Base-by-base conservation (phyloP, 2,113 vertebrate species). In the Melanotaenia duboulayi region DNA sequence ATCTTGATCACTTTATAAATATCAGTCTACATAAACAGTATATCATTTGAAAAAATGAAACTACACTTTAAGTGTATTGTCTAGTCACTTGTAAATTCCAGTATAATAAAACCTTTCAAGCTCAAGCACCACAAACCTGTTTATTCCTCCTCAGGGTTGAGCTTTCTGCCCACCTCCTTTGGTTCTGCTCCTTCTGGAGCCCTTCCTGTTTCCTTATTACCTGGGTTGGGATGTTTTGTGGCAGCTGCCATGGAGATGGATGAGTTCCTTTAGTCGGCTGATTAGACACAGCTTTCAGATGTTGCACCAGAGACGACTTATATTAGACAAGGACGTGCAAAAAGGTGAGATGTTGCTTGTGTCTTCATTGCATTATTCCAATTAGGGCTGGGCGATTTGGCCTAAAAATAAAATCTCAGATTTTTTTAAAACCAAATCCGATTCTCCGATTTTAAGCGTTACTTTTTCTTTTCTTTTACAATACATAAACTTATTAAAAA, bases 241-340 rank as follows among this genome's bases (percentile, higher is more conserved):
- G 75, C 69, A 79, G 85, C 82, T 89, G 71, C 62, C 80, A 80
- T 81, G 90, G 87, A 88, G 85, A 89, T 80, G 80, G 75, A 83
- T 50, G 14, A 74, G 61, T 81, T 87, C 65, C 54, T 76, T 76
- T 84, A 69, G 68, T 74, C 68, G 74, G 56, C 54, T 25, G 66
- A 78, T 88, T 14, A 66, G 64, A 86, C 71, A 79, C 73, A 80
- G 66, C 80, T 64, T 83, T 83, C 88, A 83, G 76, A 90, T 91
- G 85, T 77, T 80, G 81, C 83, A 72, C 81, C 82, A 86, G 70
- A 82, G 75, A 78, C 67, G 65, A 58, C 65, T 82, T 55, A 85
- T 83, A 76, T 81, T 46, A 76, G 71, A 74, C 76, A 78, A 80
- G 83, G 74, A 83, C 40, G 8, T 73, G 82, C 78, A 75, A 87